Evolutionary conservation across 2,113 vertebrate genomes (phyloP), one percentile per base, ranked within the genome.

Genomic region (Ailurus styani): DNA sequence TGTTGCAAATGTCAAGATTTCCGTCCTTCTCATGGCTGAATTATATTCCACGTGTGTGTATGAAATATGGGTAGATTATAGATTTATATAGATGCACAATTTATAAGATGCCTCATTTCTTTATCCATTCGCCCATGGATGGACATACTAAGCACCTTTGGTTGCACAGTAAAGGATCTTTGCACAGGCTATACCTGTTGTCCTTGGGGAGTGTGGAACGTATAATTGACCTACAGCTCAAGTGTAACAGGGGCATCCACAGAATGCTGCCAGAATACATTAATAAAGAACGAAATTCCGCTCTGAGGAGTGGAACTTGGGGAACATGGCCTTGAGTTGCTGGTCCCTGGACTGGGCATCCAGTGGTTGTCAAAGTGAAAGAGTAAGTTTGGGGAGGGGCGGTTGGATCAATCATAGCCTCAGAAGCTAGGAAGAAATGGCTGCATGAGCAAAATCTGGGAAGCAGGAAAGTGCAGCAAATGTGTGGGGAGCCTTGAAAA

Each of bases 181-280:
- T 7, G 1, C 2, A 25, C 23, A 57, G 57, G 23, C 23, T 12
- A 2, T 2, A 9, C 17, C 37, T 45, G 31, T 27, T 23, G 12
- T 45, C 52, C 1, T 23, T 0, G 7, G 68, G 25, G 27, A 3
- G 1, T 1, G 8, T 17, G 4, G 29, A 20, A 18, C 4, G 0
- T 45, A 25, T 88, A 23, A 6, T 37, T 9, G 31, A 37, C 17
- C 12, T 72, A 34, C 52, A 15, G 20, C 15, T 73, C 10, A 47
- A 27, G 2, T 20, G 6, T 50, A 62, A 27, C 21, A 64, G 57
- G 27, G 88, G 7, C 57, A 13, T 57, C 25, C 57, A 37, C 10
- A 23, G 3, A 55, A 25, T 29, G 4, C 10, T 6, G 0, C 15
- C 1, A 17, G 15, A 4, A 18, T 9, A 21, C 20, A 0, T 25